These are phyloP conservation scores for Hofmannophila pseudospretella DNA, from an alignment of 2,888 invertebrate genomes.

Conservation along the genomic window DNA sequence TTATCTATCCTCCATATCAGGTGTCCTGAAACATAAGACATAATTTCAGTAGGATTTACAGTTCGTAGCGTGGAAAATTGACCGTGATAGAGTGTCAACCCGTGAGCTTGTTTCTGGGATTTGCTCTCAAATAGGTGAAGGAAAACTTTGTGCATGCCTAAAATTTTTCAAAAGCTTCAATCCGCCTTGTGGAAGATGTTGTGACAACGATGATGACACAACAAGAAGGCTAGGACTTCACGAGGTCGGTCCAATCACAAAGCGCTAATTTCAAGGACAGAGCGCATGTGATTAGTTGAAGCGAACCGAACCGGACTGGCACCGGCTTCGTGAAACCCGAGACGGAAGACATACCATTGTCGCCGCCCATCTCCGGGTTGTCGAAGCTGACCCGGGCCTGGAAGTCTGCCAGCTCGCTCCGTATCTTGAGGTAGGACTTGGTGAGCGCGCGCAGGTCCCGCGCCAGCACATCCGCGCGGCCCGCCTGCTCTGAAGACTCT, in stretches of 20 bases:
- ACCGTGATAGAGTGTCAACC: no score
- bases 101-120: no score
- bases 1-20: conserved; percentile 85
- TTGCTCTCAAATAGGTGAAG: not conserved
- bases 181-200: no score
- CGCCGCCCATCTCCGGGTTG: conserved; percentile 47
- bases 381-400: conserved; percentile 54
- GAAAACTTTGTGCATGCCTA: not conserved
- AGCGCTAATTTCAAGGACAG: no score
- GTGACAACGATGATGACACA: no score
- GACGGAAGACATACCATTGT: conserved; percentile 60
- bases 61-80: no score
- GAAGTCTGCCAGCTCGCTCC: conserved; percentile 62
- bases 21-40: conserved; percentile 71
- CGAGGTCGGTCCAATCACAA: no score
- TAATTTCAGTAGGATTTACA: no score
- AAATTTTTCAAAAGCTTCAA: not conserved
- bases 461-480: conserved; percentile 45
- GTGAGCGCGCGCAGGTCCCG: conserved; percentile 60
- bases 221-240: no score
- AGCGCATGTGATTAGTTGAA: no score
- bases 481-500: conserved; percentile 45
- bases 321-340: no score
- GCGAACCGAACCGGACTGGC: no score
- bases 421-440: conserved; percentile 62